Percentiles rank a stretch among this genome's conserved stretches.
Evolutionary conservation across 1,140 invertebrate genomes (phyloP).

Genomic region (Lucilia cuprina): DNA sequence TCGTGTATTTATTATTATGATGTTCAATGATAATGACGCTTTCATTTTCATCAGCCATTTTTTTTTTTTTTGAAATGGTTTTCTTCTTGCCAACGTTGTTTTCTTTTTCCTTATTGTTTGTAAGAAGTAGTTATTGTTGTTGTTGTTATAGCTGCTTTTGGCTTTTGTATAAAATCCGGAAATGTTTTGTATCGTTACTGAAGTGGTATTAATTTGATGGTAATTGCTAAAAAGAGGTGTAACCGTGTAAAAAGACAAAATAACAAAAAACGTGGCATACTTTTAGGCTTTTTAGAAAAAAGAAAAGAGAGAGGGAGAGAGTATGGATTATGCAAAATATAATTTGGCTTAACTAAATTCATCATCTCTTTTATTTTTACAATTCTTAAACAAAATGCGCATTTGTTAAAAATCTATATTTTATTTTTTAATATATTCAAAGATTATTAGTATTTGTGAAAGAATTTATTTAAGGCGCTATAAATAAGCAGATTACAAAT

Average conservation of each 20-base stretch:
- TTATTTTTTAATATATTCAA: not conserved
- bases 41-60: slow-evolving; percentile 15
- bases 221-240: slow-evolving; percentile 8
- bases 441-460: not conserved
- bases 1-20: not conserved
- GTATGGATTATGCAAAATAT: not conserved
- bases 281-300: not conserved
- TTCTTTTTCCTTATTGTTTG: slow-evolving; percentile 6
- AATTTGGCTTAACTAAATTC: not conserved
- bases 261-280: not conserved
- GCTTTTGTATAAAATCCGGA: not conserved
- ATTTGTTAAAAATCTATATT: not conserved
- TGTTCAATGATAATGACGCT: not conserved
- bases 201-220: slow-evolving; percentile 11
- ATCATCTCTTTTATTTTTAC: too few species aligned
- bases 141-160: not conserved
- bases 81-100: not conserved
- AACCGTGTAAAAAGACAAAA: not conserved
- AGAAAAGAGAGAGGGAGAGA: too few species aligned
- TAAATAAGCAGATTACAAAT: not conserved
- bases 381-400: not conserved
- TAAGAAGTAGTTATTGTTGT: not conserved
- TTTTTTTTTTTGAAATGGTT: not conserved
- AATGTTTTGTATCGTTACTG: slow-evolving; percentile 7
- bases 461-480: not conserved